These are phyloP conservation scores for Bergia puertoricense DNA, from an alignment of 92 coral and sea anemone species.

Conservation along the genomic window DNA sequence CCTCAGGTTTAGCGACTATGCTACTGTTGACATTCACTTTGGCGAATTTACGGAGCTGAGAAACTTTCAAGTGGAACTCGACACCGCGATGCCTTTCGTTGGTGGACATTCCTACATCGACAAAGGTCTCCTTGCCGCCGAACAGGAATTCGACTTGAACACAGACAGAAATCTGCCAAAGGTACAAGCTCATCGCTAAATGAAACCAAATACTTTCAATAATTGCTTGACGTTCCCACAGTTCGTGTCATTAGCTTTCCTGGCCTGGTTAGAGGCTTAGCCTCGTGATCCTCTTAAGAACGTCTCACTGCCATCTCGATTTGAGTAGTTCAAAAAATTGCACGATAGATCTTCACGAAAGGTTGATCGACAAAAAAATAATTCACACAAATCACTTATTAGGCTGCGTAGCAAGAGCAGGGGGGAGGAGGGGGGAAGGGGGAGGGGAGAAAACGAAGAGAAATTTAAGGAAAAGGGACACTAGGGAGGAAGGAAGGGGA, in stretches of 20 bases:
- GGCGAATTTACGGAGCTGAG: background rate
- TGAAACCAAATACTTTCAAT: background rate
- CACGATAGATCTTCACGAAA: too few relatives aligned
- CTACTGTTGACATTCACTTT: constrained; percentile 10
- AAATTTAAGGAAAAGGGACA: too few relatives aligned
- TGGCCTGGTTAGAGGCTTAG: too few relatives aligned
- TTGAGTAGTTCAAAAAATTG: too few relatives aligned
- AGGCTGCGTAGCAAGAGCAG: too few relatives aligned
- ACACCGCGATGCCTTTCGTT: constrained; percentile 14
- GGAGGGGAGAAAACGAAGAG: too few relatives aligned
- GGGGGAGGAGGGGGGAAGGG: too few relatives aligned
- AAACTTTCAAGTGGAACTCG: constrained; percentile 18
- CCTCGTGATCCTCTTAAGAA: too few relatives aligned
- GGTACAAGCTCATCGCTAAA: background rate
- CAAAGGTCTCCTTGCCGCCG: constrained; percentile 2
- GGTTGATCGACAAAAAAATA: too few relatives aligned
- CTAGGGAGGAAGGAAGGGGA: too few relatives aligned
- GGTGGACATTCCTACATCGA: constrained; percentile 3
- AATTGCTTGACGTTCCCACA: background rate
- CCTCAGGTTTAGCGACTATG: background rate
- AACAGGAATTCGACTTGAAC: constrained; percentile 6
- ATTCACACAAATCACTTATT: too few relatives aligned
- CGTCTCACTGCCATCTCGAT: too few relatives aligned
- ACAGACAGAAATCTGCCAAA: constrained; percentile 7
- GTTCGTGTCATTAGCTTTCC: background rate